phyloP scores from a whole-genome alignment of 2,113 vertebrate species.

The Isurus oxyrinchus region DNA sequence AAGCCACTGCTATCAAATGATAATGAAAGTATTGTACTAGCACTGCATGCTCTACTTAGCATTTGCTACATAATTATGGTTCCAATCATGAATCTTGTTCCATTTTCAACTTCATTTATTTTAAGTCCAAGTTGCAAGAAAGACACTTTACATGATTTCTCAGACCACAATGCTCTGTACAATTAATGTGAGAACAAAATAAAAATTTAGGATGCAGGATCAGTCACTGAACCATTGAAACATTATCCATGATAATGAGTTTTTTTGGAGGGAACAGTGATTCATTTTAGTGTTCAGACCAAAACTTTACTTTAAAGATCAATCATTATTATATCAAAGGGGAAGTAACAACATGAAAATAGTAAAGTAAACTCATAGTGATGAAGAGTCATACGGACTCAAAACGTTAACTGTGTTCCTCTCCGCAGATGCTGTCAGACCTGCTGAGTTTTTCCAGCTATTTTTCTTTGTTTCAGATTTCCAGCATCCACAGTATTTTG shows the following conservation, averaged over 20 bases:
- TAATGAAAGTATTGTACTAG: neutral
- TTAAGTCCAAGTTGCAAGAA: neutral
- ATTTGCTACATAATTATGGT: neutral
- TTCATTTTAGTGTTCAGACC: neutral
- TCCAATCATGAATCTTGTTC: neutral
- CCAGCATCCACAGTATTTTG: too few relatives aligned
- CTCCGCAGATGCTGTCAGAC: too few relatives aligned
- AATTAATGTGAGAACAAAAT: neutral
- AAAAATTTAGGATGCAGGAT: neutral
- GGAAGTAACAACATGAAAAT: neutral
- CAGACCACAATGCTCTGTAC: neutral
- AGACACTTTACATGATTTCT: neutral
- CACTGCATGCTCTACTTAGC: neutral
- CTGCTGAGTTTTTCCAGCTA: too few relatives aligned
- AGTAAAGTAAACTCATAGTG: neutral
- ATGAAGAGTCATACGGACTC: neutral
- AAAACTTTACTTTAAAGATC: neutral
- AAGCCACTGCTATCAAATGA: neutral
- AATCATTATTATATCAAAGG: neutral
- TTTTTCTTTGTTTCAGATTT: too few relatives aligned
- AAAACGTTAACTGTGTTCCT: too few relatives aligned
- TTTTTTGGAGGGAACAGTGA: neutral
- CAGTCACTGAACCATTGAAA: neutral
- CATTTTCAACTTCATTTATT: neutral
- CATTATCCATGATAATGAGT: neutral